These are phyloP conservation scores for Eupithecia centaureata DNA, from an alignment of 2,888 invertebrate species.

Conservation along the genomic window DNA sequence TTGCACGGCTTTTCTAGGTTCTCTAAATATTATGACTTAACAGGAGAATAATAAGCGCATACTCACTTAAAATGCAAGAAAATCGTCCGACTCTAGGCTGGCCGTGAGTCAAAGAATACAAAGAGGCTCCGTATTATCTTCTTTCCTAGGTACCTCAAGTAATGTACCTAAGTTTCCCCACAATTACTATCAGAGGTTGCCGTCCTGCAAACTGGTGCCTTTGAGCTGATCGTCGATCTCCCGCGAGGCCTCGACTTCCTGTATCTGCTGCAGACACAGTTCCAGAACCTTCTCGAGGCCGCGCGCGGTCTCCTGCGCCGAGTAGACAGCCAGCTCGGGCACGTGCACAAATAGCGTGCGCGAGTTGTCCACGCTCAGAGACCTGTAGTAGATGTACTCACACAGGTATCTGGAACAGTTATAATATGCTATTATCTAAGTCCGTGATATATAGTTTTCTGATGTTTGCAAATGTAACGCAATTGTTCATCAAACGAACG, in stretches of 20 bases:
- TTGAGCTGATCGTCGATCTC: constrained; percentile 47
- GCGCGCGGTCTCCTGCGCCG: constrained; percentile 82
- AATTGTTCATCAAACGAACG: too few species aligned
- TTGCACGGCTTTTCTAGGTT: not conserved
- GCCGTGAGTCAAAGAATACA: not conserved
- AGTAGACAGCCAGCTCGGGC: constrained; percentile 86
- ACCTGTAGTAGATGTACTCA: constrained; percentile 92
- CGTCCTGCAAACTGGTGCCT: constrained; percentile 38
- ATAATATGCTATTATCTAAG: too few species aligned
- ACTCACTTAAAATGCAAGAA: not conserved
- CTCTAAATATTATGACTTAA: not conserved
- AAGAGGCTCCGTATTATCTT: not conserved
- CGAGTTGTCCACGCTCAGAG: constrained; percentile 85
- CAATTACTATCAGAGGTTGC: not conserved
- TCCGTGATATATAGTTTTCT: too few species aligned
- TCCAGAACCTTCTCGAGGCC: constrained; percentile 73
- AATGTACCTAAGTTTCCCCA: not conserved
- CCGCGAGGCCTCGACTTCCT: constrained; percentile 43
- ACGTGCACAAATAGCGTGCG: constrained; percentile 91
- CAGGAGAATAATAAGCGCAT: not conserved
- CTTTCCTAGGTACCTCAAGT: not conserved
- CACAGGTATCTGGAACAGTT: constrained; percentile 87
- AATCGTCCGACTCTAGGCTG: not conserved
- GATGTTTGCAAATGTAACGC: too few species aligned
- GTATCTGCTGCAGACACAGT: constrained; percentile 63